These are phyloP conservation scores for Trichopria drosophilae DNA, from an alignment of 2,888 invertebrate genomes.

Conservation along the genomic window DNA sequence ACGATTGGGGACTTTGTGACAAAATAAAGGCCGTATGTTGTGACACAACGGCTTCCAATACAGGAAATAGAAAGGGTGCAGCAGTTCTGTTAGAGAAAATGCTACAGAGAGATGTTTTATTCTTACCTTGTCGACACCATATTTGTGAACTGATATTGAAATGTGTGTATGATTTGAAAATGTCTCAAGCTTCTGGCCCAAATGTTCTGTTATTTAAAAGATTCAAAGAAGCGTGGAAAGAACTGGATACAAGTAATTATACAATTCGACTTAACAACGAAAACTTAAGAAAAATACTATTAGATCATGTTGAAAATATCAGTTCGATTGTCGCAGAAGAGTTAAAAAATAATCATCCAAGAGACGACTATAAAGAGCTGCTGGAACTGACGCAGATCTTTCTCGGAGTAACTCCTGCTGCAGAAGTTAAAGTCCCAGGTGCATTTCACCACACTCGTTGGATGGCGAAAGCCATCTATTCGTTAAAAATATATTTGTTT, in stretches of 20 bases:
- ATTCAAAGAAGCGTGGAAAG: slow-evolving; percentile 34
- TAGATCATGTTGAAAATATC: slow-evolving; percentile 25
- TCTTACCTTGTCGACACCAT: slow-evolving; percentile 39
- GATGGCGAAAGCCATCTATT: no score
- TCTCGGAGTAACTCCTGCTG: slow-evolving; percentile 22
- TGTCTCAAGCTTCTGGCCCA: slow-evolving; percentile 27
- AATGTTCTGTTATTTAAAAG: slow-evolving; percentile 36
- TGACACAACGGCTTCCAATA: slow-evolving; percentile 42
- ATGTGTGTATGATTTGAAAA: slow-evolving; percentile 37
- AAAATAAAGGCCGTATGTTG: slow-evolving; percentile 37
- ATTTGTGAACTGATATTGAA: slow-evolving; percentile 38
- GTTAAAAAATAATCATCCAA: slow-evolving; percentile 22
- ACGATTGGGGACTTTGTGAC: slow-evolving; percentile 35
- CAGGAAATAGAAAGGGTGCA: slow-evolving; percentile 38
- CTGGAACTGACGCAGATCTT: slow-evolving; percentile 27
- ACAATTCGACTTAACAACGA: slow-evolving; percentile 25
- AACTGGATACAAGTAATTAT: slow-evolving; percentile 25
- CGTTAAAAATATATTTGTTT: no score
- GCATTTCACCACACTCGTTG: no score
- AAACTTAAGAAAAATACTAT: slow-evolving; percentile 20
- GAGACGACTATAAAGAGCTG: slow-evolving; percentile 31
- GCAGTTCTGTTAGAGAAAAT: slow-evolving; percentile 39
- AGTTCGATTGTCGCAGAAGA: slow-evolving; percentile 19
- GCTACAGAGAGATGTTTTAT: slow-evolving; percentile 32
- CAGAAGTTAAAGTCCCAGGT: no score